Evolutionary conservation across 2,888 invertebrate species (phyloP).

Genomic region (Drosophila formosana): DNA sequence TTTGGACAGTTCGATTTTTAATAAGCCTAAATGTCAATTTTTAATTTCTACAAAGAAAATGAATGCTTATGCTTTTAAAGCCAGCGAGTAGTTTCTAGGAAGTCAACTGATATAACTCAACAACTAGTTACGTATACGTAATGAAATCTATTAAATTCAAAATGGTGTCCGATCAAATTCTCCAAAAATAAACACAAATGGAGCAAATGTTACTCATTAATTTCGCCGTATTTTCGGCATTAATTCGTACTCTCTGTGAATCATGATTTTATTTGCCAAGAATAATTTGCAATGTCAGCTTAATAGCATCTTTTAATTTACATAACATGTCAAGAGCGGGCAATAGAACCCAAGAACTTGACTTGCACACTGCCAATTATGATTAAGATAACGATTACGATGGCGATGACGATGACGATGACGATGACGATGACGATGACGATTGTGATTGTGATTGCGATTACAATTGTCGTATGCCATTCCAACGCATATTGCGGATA

Average conservation of each 20-base stretch:
- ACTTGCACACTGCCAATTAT: conserved; percentile 19
- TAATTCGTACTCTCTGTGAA: background rate
- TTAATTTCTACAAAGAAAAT: too few species aligned
- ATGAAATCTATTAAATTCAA: background rate
- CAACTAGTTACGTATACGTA: background rate
- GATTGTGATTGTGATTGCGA: conserved; percentile 1
- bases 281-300: conserved; percentile 27
- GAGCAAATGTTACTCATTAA: conserved; percentile 2
- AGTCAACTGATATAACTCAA: too few species aligned
- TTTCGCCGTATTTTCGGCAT: background rate
- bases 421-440: too few species aligned
- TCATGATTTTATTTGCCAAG: conserved; percentile 14
- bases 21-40: too few species aligned
- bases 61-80: too few species aligned
- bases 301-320: conserved; percentile 21
- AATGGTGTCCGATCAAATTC: background rate
- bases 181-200: background rate
- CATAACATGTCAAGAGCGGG: conserved; percentile 27
- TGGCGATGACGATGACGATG: background rate
- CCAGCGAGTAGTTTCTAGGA: too few species aligned
- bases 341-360: conserved; percentile 2
- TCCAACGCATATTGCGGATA: conserved; percentile 26
- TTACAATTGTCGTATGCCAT: conserved; percentile 25
- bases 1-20: too few species aligned
- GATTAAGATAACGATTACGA: background rate